These are phyloP conservation scores for Parauchenoglanis punctatus DNA, from an alignment of 2,797 vertebrate species.

Conservation along the genomic window DNA sequence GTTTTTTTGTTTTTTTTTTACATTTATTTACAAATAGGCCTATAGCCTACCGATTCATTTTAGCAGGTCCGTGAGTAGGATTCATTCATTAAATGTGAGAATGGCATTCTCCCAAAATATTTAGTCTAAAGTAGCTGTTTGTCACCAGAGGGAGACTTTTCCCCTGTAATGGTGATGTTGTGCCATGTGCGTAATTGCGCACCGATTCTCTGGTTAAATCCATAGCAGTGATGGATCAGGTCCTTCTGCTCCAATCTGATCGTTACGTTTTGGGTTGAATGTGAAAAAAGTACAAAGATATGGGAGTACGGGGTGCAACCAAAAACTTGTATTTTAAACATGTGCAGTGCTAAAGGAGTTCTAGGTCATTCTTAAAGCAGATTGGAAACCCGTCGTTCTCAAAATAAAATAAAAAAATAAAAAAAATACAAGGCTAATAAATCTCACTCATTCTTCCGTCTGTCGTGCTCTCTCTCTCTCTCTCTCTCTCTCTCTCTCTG, in stretches of 20 bases:
- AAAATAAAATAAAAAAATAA: no score
- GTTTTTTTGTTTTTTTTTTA: neutral
- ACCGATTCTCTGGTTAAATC: neutral
- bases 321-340: neutral
- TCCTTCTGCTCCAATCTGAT: neutral
- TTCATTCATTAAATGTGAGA: neutral
- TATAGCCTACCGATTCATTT: neutral
- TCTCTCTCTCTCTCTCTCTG: conserved; percentile 21
- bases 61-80: neutral
- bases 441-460: neutral
- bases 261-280: neutral
- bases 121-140: neutral
- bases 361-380: neutral
- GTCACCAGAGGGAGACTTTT: conserved; percentile 44
- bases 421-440: neutral
- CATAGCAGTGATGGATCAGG: neutral
- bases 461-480: neutral
- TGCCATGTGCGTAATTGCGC: neutral
- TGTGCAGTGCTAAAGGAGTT: neutral
- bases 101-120: neutral
- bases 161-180: neutral
- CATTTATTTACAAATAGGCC: neutral
- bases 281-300: neutral
- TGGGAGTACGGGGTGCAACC: neutral
- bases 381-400: neutral